Conservation (phyloP, 2,113 vertebrate genomes). For the Vombatus ursinus region DNA sequence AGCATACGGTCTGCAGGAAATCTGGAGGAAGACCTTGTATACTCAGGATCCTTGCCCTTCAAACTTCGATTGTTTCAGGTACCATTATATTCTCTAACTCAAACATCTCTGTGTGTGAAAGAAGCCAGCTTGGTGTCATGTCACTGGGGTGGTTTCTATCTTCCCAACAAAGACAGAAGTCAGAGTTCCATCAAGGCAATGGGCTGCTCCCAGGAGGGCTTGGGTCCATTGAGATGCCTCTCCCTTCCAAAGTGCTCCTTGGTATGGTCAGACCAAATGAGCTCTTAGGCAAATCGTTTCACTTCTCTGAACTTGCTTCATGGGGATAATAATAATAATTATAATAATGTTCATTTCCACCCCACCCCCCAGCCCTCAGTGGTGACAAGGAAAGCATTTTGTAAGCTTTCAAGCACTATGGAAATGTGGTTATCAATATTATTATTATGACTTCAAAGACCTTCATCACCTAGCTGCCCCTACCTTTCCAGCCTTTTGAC, state of each 20-base stretch:
- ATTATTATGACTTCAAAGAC: not conserved
- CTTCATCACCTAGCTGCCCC: not conserved
- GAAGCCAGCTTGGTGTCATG: constrained; percentile 41
- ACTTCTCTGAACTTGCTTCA: not conserved
- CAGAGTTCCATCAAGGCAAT: not conserved
- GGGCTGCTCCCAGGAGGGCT: not conserved
- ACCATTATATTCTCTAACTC: constrained; percentile 39
- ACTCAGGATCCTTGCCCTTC: constrained; percentile 9
- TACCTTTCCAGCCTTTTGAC: not conserved
- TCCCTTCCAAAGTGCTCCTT: not conserved
- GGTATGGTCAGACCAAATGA: not conserved
- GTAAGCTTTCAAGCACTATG: not conserved
- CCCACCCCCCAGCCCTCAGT: not conserved
- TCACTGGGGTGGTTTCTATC: constrained; percentile 47
- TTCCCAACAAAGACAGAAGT: constrained; percentile 43
- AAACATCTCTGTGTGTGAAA: constrained; percentile 34
- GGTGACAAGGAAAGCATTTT: not conserved
- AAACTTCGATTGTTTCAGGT: constrained; percentile 33
- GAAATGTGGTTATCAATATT: not conserved
- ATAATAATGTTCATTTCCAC: not conserved
- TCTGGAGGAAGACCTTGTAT: constrained; percentile 66
- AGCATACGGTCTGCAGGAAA: constrained; percentile 51
- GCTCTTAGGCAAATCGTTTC: not conserved
- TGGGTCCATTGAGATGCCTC: not conserved
- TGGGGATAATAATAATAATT: not conserved